Percentiles rank a stretch among this genome's conserved stretches.
Evolutionary conservation across 2,113 vertebrate species (phyloP).

Genomic region (Centropus bengalensis): DNA sequence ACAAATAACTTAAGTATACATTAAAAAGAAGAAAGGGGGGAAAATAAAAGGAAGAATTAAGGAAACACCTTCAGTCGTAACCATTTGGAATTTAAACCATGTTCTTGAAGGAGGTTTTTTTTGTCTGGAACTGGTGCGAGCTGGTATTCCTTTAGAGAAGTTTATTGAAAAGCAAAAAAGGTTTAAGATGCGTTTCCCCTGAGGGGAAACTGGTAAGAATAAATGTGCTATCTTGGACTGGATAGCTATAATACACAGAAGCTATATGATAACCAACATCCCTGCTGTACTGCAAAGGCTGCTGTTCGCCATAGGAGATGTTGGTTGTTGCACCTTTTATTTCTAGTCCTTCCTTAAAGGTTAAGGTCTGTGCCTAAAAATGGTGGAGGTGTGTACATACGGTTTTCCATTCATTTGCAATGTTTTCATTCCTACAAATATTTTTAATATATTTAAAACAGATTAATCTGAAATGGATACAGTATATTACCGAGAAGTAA

Average conservation of each 20-base stretch:
- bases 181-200: slow-evolving; percentile 54
- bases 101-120: background rate
- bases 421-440: slow-evolving; percentile 63
- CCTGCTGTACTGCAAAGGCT: slow-evolving; percentile 27
- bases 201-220: slow-evolving; percentile 34
- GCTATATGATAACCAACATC: slow-evolving; percentile 58
- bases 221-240: slow-evolving; percentile 35
- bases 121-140: slow-evolving; percentile 7
- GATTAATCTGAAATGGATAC: slow-evolving; percentile 48
- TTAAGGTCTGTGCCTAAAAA: slow-evolving; percentile 70
- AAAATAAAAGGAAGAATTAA: slow-evolving; percentile 13
- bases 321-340: slow-evolving; percentile 51
- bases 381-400: slow-evolving; percentile 54
- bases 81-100: background rate
- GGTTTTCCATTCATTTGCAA: slow-evolving; percentile 63
- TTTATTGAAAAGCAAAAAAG: background rate
- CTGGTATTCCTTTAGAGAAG: background rate
- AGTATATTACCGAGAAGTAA: slow-evolving; percentile 13
- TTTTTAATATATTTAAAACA: slow-evolving; percentile 65
- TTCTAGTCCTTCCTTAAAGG: slow-evolving; percentile 57
- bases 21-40: slow-evolving; percentile 40
- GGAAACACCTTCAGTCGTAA: slow-evolving; percentile 22
- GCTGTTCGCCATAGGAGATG: slow-evolving; percentile 14
- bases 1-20: slow-evolving; percentile 59
- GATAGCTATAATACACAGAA: slow-evolving; percentile 57